Base-by-base conservation (phyloP, 2,888 invertebrate genomes). In the Cordilura impudica region DNA sequence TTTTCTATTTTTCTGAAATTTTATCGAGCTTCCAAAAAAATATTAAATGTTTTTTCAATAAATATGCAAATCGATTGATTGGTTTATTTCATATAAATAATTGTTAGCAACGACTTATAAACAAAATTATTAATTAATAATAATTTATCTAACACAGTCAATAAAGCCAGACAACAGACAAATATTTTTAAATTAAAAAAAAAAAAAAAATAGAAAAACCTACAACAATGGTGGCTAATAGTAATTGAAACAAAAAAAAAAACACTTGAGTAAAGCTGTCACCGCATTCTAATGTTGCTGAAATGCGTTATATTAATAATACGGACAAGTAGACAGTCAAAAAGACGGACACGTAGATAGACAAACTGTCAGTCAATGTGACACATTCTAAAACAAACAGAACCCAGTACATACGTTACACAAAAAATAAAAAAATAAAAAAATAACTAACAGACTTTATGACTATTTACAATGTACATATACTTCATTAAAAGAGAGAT, bases 201-300 rank as follows among this genome's bases (percentile, higher is more conserved):
- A 29, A 51, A 21, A 49, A 47, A 49, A n/a, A 5, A 14, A 54
- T 7, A 29, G 21, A 29, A 51, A 21, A 49, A 47, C 31, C 16
- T 12, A 39, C 19, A 51, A 39, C 53, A 53, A 14, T 51, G 65
- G 23, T 35, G 35, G 19, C 6, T 35, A 21, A 51, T 51, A 10
- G 10, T 14, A 29, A 35, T 21, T 53, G n/a, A n/a, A n/a, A n/a
- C n/a, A n/a, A n/a, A n/a, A n/a, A n/a, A 51, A 49, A 66, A 39
- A 53, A 61, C 61, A 61, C 51, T 53, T 61, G 61, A 53, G 21
- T 53, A 53, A 60, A 61, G 53, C 71, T 71, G 71, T 61, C 71
- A 71, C 26, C 60, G 53, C 45, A 61, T 61, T 61, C 61, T 45
- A 71, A 71, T 71, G 53, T 12, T 18, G 5, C 21, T 69, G 35